Conservation (phyloP, 2,888 invertebrate species). For the Acanthosoma haemorrhoidale region DNA sequence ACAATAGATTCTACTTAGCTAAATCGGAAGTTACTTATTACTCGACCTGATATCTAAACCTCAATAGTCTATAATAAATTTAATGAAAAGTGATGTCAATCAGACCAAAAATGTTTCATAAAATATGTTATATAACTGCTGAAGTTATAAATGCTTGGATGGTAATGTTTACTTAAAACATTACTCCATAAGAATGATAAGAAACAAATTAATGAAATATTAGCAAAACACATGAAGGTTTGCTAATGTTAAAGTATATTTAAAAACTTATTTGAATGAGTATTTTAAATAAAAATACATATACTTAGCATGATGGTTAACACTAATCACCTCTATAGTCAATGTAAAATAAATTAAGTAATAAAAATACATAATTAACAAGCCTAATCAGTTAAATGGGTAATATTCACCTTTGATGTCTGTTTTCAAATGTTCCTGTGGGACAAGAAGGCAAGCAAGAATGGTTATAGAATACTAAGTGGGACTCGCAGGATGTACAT, state of each 20-base stretch:
- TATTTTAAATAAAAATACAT: not conserved
- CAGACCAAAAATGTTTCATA: too few relatives aligned
- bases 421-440: constrained; percentile 32
- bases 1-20: too few relatives aligned
- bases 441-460: constrained; percentile 36
- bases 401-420: constrained; percentile 31
- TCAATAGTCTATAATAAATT: too few relatives aligned
- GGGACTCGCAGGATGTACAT: constrained; percentile 37
- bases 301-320: not conserved
- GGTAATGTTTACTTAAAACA: too few relatives aligned
- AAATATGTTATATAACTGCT: too few relatives aligned
- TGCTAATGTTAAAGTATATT: not conserved
- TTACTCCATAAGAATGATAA: too few relatives aligned
- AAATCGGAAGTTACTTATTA: too few relatives aligned
- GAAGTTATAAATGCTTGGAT: too few relatives aligned
- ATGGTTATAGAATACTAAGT: constrained; percentile 35
- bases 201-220: too few relatives aligned
- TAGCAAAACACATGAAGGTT: not conserved
- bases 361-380: constrained; percentile 18
- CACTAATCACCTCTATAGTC: not conserved
- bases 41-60: too few relatives aligned
- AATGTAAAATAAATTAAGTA: not conserved
- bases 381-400: not conserved
- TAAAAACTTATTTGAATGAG: not conserved
- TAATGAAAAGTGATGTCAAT: too few relatives aligned